Base-by-base conservation (phyloP, 53 echinoderm and acorn worm species). In the Echinarachnius parma region DNA sequence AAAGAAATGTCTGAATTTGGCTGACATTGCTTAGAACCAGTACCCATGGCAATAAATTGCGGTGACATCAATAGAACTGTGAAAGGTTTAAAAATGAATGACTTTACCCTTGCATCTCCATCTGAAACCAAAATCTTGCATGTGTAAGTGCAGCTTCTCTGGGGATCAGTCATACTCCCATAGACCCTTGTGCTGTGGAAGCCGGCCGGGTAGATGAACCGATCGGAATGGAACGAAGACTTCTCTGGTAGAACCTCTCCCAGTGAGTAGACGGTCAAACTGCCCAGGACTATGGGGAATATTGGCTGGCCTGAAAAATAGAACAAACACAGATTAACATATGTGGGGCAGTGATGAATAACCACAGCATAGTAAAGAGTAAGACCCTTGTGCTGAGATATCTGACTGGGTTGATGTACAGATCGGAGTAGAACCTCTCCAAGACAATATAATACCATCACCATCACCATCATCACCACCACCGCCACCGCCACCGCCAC, bases 111-210 rank as follows among this genome's bases (percentile, higher is more conserved):
- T 29, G 90, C 84, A 18, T 75, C 69, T n/a, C 58, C 60, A 27
- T 75, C 95, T 9, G 74, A 62, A 47, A 90, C 82, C 22, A 91
- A 52, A 21, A 95, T 87, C 58, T 70, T 90, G 66, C 95, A 95
- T 4, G 90, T 95, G 77, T 95, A 95, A 53, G 87, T 68, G 57
- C 87, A 90, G 28, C 48, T 55, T 36, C 57, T 52, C 31, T 46
- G 63, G 3, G 80, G 84, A 52, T 95, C 84, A 5, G 71, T 77
- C 46, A 82, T 75, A 60, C 87, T 86, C 69, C 84, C 85, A 66
- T 87, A 95, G 44, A 68, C 53, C 3, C 95, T 80, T 24, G 83
- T 80, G 59, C 95, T 95, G 45, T 77, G 79, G 85, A 64, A 95
- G 0, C 95, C 95, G 2, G 77, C 68, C 0, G 95, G 87, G 66